Percentiles rank a stretch among this genome's conserved stretches.
Conservation (phyloP, 2,888 invertebrate genomes). For the Villa cingulata region DNA sequence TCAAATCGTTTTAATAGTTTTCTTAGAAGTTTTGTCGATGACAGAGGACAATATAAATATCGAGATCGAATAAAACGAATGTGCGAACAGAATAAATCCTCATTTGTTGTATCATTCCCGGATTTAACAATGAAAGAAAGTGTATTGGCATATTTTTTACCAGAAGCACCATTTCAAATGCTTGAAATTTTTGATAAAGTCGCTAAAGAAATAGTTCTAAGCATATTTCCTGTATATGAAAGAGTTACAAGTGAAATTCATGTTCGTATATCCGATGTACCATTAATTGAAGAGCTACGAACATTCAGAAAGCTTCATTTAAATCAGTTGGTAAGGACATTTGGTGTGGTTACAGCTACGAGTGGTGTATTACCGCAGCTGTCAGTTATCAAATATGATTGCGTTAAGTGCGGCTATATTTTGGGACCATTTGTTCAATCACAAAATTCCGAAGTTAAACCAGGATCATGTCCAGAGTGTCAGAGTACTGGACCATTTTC, state of each 20-base stretch:
- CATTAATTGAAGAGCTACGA: constrained; percentile 88
- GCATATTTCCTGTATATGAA: constrained; percentile 91
- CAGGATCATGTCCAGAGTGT: constrained; percentile 95
- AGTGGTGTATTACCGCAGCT: constrained; percentile 93
- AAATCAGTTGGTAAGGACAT: constrained; percentile 85
- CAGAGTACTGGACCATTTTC: constrained; percentile 91
- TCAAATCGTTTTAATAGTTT: constrained; percentile 89
- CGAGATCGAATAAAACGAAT: constrained; percentile 86
- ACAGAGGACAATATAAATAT: constrained; percentile 75
- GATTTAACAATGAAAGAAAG: constrained; percentile 81
- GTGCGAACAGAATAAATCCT: constrained; percentile 84
- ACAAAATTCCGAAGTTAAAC: constrained; percentile 85
- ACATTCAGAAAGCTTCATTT: constrained; percentile 80
- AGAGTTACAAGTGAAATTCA: constrained; percentile 88
- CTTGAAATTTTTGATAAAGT: constrained; percentile 92
- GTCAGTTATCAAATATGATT: constrained; percentile 92
- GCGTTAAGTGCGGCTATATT: constrained; percentile 87
- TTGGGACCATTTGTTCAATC: constrained; percentile 93
- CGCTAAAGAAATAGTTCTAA: constrained; percentile 81
- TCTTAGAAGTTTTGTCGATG: constrained; percentile 75
- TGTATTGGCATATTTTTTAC: constrained; percentile 89
- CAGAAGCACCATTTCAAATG: constrained; percentile 95
- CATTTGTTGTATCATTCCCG: constrained; percentile 86
- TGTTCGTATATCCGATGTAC: constrained; percentile 87
- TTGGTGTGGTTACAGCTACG: constrained; percentile 91